phyloP scores from a whole-genome alignment of 64 coral and sea anemone genomes.

The Stylophora pistillata region DNA sequence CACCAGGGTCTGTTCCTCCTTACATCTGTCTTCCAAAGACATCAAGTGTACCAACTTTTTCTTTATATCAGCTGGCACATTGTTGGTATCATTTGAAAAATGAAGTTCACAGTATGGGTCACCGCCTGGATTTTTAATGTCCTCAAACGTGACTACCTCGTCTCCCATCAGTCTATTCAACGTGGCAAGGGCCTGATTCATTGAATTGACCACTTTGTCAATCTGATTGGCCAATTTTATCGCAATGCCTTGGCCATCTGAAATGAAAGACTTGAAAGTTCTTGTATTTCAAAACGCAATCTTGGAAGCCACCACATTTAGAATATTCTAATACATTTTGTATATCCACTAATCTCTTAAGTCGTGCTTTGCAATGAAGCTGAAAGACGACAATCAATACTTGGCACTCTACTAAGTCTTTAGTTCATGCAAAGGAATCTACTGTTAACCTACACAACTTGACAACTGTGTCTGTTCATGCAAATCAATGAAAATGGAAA shows the following conservation, averaged over 20 bases:
- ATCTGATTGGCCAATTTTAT: conserved; percentile 69
- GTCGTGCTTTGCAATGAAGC: too few relatives aligned
- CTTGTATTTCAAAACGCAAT: too few relatives aligned
- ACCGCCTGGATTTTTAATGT: conserved; percentile 12
- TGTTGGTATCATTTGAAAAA: not conserved
- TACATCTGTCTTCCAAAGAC: conserved; percentile 8
- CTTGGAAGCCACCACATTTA: too few relatives aligned
- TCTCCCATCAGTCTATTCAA: not conserved
- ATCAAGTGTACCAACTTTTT: conserved; percentile 4
- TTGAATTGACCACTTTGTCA: conserved; percentile 58
- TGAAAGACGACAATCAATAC: too few relatives aligned
- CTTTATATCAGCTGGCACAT: conserved; percentile 13
- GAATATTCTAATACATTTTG: too few relatives aligned
- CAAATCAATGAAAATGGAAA: too few relatives aligned
- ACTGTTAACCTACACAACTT: too few relatives aligned
- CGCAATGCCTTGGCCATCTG: conserved; percentile 64
- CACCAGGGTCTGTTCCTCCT: conserved; percentile 18
- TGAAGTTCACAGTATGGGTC: not conserved
- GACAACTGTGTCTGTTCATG: too few relatives aligned
- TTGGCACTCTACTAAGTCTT: too few relatives aligned
- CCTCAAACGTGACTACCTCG: not conserved
- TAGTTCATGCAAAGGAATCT: too few relatives aligned
- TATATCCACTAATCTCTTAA: too few relatives aligned
- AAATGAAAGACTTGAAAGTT: conserved; percentile 24
- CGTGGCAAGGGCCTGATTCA: conserved; percentile 19